Percentiles rank a stretch among this genome's conserved stretches.
Evolutionary conservation across 2,888 invertebrate genomes (phyloP).

Genomic region (Drosophila picticornis): DNA sequence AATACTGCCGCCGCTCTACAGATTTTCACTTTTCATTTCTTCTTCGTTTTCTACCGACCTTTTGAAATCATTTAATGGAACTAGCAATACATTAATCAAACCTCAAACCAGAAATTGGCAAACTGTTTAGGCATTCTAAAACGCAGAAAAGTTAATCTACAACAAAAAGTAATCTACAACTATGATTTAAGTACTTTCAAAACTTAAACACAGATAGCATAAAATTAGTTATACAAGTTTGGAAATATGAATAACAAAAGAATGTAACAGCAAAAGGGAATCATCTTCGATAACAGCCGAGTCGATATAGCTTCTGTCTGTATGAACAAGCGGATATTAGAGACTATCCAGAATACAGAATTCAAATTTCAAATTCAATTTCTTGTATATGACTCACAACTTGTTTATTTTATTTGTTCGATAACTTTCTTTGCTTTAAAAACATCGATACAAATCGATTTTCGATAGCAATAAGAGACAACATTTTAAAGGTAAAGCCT

Average conservation of each 20-base stretch:
- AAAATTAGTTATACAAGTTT: background rate
- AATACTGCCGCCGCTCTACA: conserved; percentile 22
- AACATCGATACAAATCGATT: no score
- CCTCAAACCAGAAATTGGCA: conserved; percentile 1
- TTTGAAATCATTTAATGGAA: conserved; percentile 40
- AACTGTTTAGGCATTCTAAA: background rate
- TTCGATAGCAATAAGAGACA: no score
- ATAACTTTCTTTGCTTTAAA: background rate
- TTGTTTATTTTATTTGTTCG: no score
- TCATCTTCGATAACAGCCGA: no score
- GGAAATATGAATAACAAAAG: background rate
- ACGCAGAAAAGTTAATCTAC: background rate
- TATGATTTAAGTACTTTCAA: background rate
- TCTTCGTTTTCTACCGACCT: conserved; percentile 5
- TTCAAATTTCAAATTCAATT: no score
- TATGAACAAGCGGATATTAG: no score
- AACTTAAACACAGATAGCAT: background rate
- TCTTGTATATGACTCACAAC: no score
- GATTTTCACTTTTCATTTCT: conserved; percentile 24
- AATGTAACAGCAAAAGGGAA: no score
- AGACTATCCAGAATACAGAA: no score
- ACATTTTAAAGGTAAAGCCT: no score
- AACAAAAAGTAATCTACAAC: background rate
- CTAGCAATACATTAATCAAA: conserved; percentile 45
- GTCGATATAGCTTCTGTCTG: no score